phyloP scores from a whole-genome alignment of 2,113 vertebrate genomes.

The Excalfactoria chinensis region DNA sequence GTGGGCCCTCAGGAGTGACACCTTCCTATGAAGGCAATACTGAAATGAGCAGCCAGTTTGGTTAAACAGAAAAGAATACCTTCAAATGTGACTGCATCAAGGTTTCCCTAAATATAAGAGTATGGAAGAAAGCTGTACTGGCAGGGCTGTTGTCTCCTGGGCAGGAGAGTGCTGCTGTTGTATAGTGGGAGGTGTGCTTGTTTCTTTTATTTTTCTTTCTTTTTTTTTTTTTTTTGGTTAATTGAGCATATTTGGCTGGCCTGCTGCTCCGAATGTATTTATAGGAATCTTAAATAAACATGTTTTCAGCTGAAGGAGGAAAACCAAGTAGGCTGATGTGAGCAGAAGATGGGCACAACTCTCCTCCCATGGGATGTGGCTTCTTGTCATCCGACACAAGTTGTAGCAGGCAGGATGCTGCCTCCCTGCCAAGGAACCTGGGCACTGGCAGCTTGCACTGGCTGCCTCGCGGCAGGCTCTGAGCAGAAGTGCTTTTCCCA shows the following conservation, averaged over 20 bases:
- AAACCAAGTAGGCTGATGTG: not conserved
- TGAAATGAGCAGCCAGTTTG: not conserved
- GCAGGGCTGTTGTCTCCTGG: not conserved
- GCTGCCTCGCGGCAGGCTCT: not conserved
- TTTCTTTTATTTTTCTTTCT: not conserved
- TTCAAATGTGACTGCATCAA: not conserved
- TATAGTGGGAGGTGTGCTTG: not conserved
- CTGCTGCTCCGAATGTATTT: not conserved
- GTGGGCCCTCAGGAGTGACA: not conserved
- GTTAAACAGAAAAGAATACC: not conserved
- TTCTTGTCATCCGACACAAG: conserved; percentile 46
- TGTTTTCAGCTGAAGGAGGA: not conserved
- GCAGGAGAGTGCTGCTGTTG: not conserved
- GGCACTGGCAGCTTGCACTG: not conserved
- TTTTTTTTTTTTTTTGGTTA: too few species aligned
- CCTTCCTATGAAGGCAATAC: not conserved
- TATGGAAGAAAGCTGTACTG: not conserved
- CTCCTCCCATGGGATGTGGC: not conserved
- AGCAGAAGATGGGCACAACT: not conserved
- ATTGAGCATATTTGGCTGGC: not conserved
- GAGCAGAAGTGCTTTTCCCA: not conserved
- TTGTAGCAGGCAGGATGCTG: conserved; percentile 13
- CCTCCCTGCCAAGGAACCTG: not conserved
- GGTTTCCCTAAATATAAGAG: not conserved
- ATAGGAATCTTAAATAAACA: not conserved